Evolutionary conservation across 2,888 invertebrate genomes (phyloP).

Genomic region (Torymus texanus): DNA sequence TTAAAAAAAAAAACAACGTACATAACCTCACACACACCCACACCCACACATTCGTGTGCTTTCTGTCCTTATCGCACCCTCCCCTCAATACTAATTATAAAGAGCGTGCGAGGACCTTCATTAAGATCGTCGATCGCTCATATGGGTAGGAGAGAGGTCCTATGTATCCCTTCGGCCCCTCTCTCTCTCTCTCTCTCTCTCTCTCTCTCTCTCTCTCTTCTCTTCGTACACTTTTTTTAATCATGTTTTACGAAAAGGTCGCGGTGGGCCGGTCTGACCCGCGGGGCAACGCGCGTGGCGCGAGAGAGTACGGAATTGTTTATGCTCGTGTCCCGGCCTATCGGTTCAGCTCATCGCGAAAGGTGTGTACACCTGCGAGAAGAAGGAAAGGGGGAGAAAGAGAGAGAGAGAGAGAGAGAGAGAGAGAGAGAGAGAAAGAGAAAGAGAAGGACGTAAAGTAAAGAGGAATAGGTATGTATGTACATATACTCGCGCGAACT

Average conservation of each 20-base stretch:
- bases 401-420: not conserved
- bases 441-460: too few relatives aligned
- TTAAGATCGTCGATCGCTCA: slow-evolving; percentile 35
- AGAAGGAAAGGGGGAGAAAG: not conserved
- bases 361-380: slow-evolving; percentile 49
- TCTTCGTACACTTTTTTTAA: not conserved
- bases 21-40: not conserved
- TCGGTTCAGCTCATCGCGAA: slow-evolving; percentile 65
- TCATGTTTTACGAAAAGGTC: slow-evolving; percentile 55
- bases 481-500: too few relatives aligned
- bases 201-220: not conserved
- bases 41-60: too few relatives aligned
- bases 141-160: slow-evolving; percentile 3
- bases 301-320: slow-evolving; percentile 70
- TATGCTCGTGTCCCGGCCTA: slow-evolving; percentile 73
- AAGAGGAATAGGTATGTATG: too few relatives aligned
- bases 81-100: slow-evolving; percentile 37
- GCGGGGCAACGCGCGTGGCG: slow-evolving; percentile 58
- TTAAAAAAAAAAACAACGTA: too few relatives aligned
- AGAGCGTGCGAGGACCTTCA: slow-evolving; percentile 24
- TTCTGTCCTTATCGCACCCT: not conserved
- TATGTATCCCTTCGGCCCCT: slow-evolving; percentile 20
- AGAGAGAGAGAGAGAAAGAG: not conserved
- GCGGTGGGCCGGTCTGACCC: slow-evolving; percentile 59
- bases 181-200: not conserved